phyloP scores from a whole-genome alignment of 2,113 vertebrate species.

The Speoplatyrhinus poulsoni region DNA sequence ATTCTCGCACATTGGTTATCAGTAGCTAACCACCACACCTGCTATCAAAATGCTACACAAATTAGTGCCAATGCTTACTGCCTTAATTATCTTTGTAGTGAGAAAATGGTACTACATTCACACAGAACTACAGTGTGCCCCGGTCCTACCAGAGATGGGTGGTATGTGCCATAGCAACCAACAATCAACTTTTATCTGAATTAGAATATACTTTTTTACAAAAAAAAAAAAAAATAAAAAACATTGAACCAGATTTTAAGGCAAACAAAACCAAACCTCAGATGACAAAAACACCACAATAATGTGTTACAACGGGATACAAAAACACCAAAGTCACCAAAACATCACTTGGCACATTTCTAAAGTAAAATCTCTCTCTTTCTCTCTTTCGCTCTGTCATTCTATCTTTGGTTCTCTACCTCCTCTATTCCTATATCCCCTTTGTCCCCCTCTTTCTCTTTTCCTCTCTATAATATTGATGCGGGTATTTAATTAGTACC shows the following conservation, averaged over 20 bases:
- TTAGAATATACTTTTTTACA: slow-evolving; percentile 70
- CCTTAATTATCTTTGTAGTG: slow-evolving; percentile 80
- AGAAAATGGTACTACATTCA: slow-evolving; percentile 77
- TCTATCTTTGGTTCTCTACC: slow-evolving; percentile 50
- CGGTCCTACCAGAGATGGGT: slow-evolving; percentile 53
- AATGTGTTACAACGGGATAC: slow-evolving; percentile 47
- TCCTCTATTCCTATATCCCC: slow-evolving; percentile 53
- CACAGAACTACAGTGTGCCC: slow-evolving; percentile 67
- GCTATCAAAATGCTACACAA: slow-evolving; percentile 70
- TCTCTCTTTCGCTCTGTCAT: slow-evolving; percentile 73
- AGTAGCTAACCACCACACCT: slow-evolving; percentile 60
- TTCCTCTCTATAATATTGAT: slow-evolving; percentile 79
- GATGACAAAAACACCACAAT: slow-evolving; percentile 52
- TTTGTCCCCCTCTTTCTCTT: slow-evolving; percentile 46
- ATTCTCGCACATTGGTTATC: slow-evolving; percentile 53
- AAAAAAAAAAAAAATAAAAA: slow-evolving; percentile 57
- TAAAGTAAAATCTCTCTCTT: slow-evolving; percentile 61
- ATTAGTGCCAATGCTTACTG: slow-evolving; percentile 93
- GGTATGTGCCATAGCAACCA: slow-evolving; percentile 76
- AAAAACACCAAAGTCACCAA: slow-evolving; percentile 47
- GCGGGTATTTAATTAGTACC: slow-evolving; percentile 88
- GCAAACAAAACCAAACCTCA: slow-evolving; percentile 72
- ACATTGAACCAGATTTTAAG: slow-evolving; percentile 61
- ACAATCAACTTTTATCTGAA: slow-evolving; percentile 78
- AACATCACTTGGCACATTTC: slow-evolving; percentile 61